A percentile compares a stretch with the other conserved stretches of the same genome.
These are phyloP conservation scores for Cactoblastis cactorum DNA, from an alignment of 2,888 invertebrate species.

Conservation along the genomic window DNA sequence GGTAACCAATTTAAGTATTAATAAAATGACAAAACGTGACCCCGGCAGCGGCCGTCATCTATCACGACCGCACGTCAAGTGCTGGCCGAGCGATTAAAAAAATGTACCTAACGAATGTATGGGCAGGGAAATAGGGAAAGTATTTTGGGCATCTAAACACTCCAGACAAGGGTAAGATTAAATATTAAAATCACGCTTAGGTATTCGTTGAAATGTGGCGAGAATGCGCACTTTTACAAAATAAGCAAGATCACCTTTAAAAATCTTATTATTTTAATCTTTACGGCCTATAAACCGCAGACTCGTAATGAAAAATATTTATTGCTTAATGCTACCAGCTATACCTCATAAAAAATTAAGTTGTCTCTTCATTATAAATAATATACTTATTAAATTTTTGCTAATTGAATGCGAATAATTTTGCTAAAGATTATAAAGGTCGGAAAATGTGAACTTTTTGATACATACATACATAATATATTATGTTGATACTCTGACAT, in stretches of 20 bases:
- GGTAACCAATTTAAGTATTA: conserved; percentile 76
- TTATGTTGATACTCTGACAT: no score
- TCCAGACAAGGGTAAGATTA: conserved; percentile 77
- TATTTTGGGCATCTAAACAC: conserved; percentile 71
- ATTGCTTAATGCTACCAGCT: no score
- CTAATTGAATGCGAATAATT: no score
- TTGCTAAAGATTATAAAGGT: no score
- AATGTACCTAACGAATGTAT: conserved; percentile 22
- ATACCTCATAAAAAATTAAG: no score
- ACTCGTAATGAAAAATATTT: no score
- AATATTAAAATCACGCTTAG: conserved; percentile 75
- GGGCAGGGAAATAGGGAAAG: conserved; percentile 41
- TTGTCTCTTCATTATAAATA: no score
- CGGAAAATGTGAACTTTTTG: no score
- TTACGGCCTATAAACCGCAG: no score
- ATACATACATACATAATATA: no score
- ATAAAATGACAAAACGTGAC: conserved; percentile 79
- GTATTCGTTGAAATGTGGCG: conserved; percentile 70
- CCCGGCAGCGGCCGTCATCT: conserved; percentile 60
- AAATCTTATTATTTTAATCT: no score
- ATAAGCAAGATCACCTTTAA: not conserved
- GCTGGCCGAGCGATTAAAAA: conserved; percentile 69
- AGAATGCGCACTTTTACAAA: conserved; percentile 44
- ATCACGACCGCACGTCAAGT: conserved; percentile 72
- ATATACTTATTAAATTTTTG: no score